These are phyloP conservation scores for Lateolabrax maculatus DNA, from an alignment of 2,797 vertebrate genomes.

Conservation along the genomic window DNA sequence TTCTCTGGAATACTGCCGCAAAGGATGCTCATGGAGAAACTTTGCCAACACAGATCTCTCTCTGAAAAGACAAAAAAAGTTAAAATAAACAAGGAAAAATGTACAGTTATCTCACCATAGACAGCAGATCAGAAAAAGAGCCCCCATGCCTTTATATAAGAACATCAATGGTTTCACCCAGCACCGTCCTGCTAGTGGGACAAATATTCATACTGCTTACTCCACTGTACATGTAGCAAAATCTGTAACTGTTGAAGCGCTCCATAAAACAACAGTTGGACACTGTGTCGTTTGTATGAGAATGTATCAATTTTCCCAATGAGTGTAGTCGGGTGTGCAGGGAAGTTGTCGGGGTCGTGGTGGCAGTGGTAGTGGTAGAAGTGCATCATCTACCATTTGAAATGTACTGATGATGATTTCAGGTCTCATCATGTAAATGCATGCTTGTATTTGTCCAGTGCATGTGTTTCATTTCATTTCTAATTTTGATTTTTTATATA, in stretches of 20 bases:
- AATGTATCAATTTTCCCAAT: constrained; percentile 77
- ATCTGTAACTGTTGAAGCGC: constrained; percentile 69
- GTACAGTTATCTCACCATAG: constrained; percentile 66
- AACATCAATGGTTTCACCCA: constrained; percentile 61
- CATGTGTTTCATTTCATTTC: constrained; percentile 80
- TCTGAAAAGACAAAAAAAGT: constrained; percentile 51
- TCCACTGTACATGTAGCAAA: constrained; percentile 83
- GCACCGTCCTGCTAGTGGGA: constrained; percentile 68
- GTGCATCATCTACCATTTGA: constrained; percentile 62
- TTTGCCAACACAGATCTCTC: constrained; percentile 71
- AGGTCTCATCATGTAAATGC: constrained; percentile 86
- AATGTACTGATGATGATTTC: constrained; percentile 77
- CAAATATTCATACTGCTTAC: constrained; percentile 73
- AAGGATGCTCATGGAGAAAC: constrained; percentile 72
- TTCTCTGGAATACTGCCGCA: constrained; percentile 83
- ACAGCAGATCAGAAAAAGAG: constrained; percentile 61
- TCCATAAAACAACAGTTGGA: constrained; percentile 58
- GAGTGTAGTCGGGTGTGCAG: constrained; percentile 37
- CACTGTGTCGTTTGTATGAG: constrained; percentile 71
- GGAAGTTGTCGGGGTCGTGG: constrained; percentile 13
- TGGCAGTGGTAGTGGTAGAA: constrained; percentile 36
- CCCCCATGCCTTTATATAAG: constrained; percentile 80
- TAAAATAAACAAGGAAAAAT: constrained; percentile 54
- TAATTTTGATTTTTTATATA: constrained; percentile 39
- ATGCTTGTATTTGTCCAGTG: constrained; percentile 86